phyloP scores from a whole-genome alignment of 2,113 vertebrate genomes.

The Eubucco bourcierii region DNA sequence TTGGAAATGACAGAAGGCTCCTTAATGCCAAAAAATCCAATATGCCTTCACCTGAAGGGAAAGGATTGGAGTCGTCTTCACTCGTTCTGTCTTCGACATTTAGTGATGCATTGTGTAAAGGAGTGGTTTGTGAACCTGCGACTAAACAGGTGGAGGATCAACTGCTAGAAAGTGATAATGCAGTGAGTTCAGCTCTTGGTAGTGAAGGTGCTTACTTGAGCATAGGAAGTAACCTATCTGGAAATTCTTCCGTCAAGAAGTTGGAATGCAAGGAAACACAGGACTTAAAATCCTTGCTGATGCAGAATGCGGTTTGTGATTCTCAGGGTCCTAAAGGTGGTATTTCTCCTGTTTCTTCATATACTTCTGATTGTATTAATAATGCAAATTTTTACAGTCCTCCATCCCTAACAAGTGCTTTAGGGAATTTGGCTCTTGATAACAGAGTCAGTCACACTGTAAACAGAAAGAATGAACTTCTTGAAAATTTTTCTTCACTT shows the following conservation, averaged over 20 bases:
- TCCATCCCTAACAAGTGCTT: slow-evolving; percentile 66
- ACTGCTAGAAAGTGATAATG: slow-evolving; percentile 22
- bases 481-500: slow-evolving; percentile 70
- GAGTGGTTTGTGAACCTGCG: slow-evolving; percentile 25
- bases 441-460: slow-evolving; percentile 32
- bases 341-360: slow-evolving; percentile 28
- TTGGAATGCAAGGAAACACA: slow-evolving; percentile 45
- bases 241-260: slow-evolving; percentile 45
- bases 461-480: slow-evolving; percentile 50
- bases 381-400: slow-evolving; percentile 43
- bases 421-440: slow-evolving; percentile 74
- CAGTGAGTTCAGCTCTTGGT: slow-evolving; percentile 47
- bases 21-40: slow-evolving; percentile 55
- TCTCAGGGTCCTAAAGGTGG: slow-evolving; percentile 29
- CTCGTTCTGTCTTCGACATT: slow-evolving; percentile 53
- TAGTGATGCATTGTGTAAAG: slow-evolving; percentile 54
- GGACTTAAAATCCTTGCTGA: slow-evolving; percentile 72
- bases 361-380: slow-evolving; percentile 11
- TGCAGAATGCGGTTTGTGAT: slow-evolving; percentile 26
- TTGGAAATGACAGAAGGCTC: slow-evolving; percentile 45
- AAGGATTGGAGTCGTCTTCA: slow-evolving; percentile 62
- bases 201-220: slow-evolving; percentile 45
- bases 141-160: slow-evolving; percentile 40
- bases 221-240: slow-evolving; percentile 38
- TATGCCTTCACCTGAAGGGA: slow-evolving; percentile 53